Evolutionary conservation across 2,113 vertebrate genomes (phyloP), one percentile per base, ranked within the genome.

Genomic region (Trogon surrucura): DNA sequence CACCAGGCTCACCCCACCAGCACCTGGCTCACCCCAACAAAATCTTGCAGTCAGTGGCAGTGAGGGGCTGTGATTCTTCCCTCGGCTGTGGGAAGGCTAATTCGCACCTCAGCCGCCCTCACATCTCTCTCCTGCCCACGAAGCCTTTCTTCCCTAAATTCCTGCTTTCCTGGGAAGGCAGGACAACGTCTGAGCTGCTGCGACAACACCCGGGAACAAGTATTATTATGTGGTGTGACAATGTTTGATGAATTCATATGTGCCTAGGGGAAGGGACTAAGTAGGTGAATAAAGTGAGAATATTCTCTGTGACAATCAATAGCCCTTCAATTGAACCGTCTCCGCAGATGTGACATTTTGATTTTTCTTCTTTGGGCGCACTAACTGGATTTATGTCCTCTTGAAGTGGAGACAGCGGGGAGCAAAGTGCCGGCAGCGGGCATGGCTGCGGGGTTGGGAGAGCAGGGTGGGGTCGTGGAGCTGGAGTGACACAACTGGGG

Each of bases 231-330:
- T 60, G 61, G 96, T 88, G 91, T 98, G 98, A 98, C 97, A 97
- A 96, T 87, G 97, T 97, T 94, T 98, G 98, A 98, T 98, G 96
- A 96, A 97, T 98, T 97, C 95, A 71, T 95, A 89, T 5, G 85
- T 3, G 95, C 98, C 96, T 94, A 70, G 95, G 97, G 98, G 97
- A 98, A 97, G 97, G 92, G 95, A 96, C 97, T 97, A 97, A 98
- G 97, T 93, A 96, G 97, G 97, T 97, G 97, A 97, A 98, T 98
- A 96, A 97, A 98, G 95, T 91, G 97, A 81, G 93, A 97, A 97
- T 97, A 97, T 98, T 98, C 97, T 97, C 95, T 72, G 94, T 96
- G 98, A 98, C 98, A 98, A 98, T 98, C 97, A 97, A 98, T 98
- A 98, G 95, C 90, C 91, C 93, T 96, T 97, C 97, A 96, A 96